Conservation (phyloP, 2,797 vertebrate species). For the Crypturellus tataupa region DNA sequence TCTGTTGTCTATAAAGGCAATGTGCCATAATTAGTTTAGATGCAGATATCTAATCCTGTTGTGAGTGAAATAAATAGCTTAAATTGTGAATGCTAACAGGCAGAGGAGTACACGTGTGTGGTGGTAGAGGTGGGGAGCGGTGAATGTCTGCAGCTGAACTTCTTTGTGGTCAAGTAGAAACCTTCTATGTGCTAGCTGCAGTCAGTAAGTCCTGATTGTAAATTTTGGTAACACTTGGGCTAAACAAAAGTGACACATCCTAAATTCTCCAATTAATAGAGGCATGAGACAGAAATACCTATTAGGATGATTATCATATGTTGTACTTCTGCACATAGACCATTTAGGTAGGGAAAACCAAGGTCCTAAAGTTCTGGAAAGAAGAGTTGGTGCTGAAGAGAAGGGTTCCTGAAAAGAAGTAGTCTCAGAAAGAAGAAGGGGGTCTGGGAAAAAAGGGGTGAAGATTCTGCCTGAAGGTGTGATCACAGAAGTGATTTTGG, state of each 20-base stretch:
- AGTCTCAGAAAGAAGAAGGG: not conserved
- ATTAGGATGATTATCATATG: not conserved
- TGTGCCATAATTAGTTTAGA: not conserved
- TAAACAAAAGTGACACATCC: not conserved
- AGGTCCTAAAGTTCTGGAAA: not conserved
- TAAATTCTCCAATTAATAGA: not conserved
- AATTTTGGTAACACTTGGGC: not conserved
- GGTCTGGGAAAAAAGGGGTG: not conserved
- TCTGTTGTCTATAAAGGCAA: not conserved
- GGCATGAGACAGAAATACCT: not conserved
- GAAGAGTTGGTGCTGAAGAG: too few species aligned
- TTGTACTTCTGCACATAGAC: not conserved
- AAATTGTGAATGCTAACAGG: not conserved
- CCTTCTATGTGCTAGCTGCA: not conserved
- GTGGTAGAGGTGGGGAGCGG: too few species aligned
- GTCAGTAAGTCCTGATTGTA: rapidly evolving
- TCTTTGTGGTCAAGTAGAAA: not conserved
- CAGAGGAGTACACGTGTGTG: not conserved
- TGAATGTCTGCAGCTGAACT: not conserved
- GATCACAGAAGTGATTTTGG: not conserved
- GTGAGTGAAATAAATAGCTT: not conserved
- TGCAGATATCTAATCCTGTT: constrained; percentile 1
- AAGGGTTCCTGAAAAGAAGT: not conserved
- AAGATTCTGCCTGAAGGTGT: not conserved
- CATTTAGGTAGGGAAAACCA: not conserved